phyloP scores from a whole-genome alignment of 2,113 vertebrate genomes.

The Rhynchomys soricoides region DNA sequence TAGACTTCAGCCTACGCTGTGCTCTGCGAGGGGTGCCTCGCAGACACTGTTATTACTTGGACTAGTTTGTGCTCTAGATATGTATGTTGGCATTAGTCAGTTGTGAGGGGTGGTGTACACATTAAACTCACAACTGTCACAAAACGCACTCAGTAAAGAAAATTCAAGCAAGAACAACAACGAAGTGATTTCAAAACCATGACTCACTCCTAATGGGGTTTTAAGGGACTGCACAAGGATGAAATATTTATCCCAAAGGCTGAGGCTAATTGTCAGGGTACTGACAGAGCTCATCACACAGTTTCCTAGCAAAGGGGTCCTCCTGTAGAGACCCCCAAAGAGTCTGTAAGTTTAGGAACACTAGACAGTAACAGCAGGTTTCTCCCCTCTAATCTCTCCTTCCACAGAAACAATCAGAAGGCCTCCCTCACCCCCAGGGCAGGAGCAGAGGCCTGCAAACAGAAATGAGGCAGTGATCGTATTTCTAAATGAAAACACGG shows the following conservation, averaged over 20 bases:
- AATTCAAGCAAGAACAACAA: slow-evolving; percentile 53
- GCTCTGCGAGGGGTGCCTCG: neutral
- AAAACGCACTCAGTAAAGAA: neutral
- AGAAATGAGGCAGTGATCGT: neutral
- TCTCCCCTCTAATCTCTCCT: neutral
- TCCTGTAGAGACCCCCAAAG: neutral
- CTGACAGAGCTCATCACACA: neutral
- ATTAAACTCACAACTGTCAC: neutral
- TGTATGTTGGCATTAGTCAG: neutral
- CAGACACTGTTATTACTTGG: neutral
- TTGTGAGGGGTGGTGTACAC: neutral
- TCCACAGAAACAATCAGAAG: neutral
- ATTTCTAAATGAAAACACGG: neutral
- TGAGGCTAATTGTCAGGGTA: slow-evolving; percentile 22
- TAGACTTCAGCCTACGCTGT: neutral
- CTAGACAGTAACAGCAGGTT: neutral
- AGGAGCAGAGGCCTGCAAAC: neutral
- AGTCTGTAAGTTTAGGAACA: neutral
- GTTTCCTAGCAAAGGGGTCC: neutral
- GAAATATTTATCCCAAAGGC: slow-evolving; percentile 39
- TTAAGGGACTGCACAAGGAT: slow-evolving; percentile 51
- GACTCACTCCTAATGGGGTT: slow-evolving; percentile 58
- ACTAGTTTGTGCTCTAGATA: neutral
- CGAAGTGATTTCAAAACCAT: slow-evolving; percentile 50
- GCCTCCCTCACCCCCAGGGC: neutral